Percentiles rank a stretch among this genome's conserved stretches.
phyloP scores from a whole-genome alignment of 2,888 invertebrate genomes.

The Hypolimnas misippus region DNA sequence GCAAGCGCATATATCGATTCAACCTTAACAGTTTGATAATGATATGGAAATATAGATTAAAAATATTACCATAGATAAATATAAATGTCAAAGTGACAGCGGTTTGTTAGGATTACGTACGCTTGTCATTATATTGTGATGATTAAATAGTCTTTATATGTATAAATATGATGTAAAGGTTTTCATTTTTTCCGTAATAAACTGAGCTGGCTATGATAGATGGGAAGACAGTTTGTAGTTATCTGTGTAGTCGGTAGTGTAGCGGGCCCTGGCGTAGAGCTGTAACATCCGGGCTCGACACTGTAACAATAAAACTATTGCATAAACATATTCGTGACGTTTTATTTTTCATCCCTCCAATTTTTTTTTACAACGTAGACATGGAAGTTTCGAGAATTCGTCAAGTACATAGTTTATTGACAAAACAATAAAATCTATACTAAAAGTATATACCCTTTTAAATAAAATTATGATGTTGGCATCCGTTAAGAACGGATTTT shows the following conservation, averaged over 20 bases:
- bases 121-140: neutral
- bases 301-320: slow-evolving; percentile 81
- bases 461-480: too few species aligned
- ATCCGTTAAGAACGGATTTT: too few species aligned
- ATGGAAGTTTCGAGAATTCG: too few species aligned
- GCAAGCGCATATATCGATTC: neutral
- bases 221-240: slow-evolving; percentile 48
- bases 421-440: too few species aligned
- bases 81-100: slow-evolving; percentile 4
- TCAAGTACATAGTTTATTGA: too few species aligned
- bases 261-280: slow-evolving; percentile 58
- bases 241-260: slow-evolving; percentile 53
- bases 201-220: slow-evolving; percentile 25
- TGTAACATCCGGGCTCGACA: slow-evolving; percentile 58
- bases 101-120: neutral
- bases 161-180: slow-evolving; percentile 5
- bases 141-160: neutral
- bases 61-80: neutral
- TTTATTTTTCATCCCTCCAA: slow-evolving; percentile 30
- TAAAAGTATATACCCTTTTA: too few species aligned
- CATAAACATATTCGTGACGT: slow-evolving; percentile 62
- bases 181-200: slow-evolving; percentile 3
- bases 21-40: neutral
- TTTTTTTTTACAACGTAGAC: too few species aligned
- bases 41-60: neutral